Evolutionary conservation across 1,140 invertebrate genomes (phyloP), one percentile per base, ranked within the genome.

Genomic region (Vanessa atalanta): DNA sequence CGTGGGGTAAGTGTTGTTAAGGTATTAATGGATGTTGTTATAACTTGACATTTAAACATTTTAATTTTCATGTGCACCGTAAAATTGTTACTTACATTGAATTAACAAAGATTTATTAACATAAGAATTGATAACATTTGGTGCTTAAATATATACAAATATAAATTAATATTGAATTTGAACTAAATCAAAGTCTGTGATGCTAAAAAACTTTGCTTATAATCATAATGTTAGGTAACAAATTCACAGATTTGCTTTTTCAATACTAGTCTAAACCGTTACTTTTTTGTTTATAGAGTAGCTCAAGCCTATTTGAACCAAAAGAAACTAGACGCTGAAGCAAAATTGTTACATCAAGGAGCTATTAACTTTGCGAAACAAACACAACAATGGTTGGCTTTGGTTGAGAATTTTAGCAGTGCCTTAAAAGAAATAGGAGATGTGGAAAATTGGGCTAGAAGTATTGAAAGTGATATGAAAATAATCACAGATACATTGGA

Each of bases 271-370:
- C 3, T 23, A 50, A 66, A 47, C 9, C 14, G 23, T 51, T 11
- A 69, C 61, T 65, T 79, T 68, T 76, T 63, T 69, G 75, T 79
- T 75, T 67, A 92, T 90, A 97, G 95, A 37, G 98, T 99, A 31
- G 98, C 98, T 5, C 98, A 99, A 93, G 98, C 99, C 6, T 99
- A 99, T 91, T 94, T 99, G 51, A 99, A 99, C 93, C 98, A 99
- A 90, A 99, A 99, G 86, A 96, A 98, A 87, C 93, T 99, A 43
- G 98, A 99, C 93, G 96, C 97, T 3, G 99, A 99, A 94, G 98
- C 98, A 3, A 99, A 99, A 92, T 96, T 98, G 77, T 93, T 99
- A n/a, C 98, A 99, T 84, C 95, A 96, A 74, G 99, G 98, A 90
- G 98, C 98, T 15, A 96, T 96, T 20, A 97, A 98, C 85, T 99